A percentile compares a stretch with the other conserved stretches of the same genome.
phyloP scores from a whole-genome alignment of 2,113 vertebrate genomes.

The Ellobius talpinus region DNA sequence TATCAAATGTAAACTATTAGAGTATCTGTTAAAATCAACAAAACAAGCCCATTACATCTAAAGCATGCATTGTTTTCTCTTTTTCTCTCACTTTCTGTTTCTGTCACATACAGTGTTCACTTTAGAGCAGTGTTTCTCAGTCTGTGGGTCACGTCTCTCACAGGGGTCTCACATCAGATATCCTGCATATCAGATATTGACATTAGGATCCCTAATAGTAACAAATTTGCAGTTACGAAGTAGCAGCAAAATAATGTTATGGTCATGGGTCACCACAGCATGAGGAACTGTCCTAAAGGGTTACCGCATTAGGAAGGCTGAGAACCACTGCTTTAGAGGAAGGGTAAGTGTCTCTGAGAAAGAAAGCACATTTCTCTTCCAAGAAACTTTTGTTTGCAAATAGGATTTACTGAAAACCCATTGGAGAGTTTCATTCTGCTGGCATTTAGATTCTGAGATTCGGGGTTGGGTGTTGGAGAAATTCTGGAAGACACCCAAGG shows the following conservation, averaged over 20 bases:
- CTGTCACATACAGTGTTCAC: not conserved
- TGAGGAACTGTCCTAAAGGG: not conserved
- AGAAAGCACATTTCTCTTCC: too few species aligned
- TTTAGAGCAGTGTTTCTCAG: not conserved
- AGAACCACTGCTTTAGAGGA: not conserved
- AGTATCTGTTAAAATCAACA: not conserved
- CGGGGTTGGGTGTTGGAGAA: not conserved
- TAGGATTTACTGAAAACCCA: not conserved
- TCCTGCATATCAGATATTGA: not conserved
- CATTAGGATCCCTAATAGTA: not conserved
- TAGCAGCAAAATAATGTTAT: not conserved
- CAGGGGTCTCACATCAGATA: not conserved
- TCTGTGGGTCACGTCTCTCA: not conserved
- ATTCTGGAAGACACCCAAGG: not conserved
- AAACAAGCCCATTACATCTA: not conserved
- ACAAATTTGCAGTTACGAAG: not conserved
- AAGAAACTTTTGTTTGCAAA: not conserved
- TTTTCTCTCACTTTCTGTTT: not conserved
- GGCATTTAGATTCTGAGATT: slow-evolving; percentile 45
- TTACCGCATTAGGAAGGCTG: not conserved
- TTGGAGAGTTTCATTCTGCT: not conserved
- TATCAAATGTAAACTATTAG: not conserved
- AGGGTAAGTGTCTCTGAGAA: slow-evolving; percentile 22
- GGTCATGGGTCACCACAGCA: not conserved
- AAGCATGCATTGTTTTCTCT: not conserved